Evolutionary conservation across 2,113 vertebrate species (phyloP).

Genomic region (Climacteris rufus): DNA sequence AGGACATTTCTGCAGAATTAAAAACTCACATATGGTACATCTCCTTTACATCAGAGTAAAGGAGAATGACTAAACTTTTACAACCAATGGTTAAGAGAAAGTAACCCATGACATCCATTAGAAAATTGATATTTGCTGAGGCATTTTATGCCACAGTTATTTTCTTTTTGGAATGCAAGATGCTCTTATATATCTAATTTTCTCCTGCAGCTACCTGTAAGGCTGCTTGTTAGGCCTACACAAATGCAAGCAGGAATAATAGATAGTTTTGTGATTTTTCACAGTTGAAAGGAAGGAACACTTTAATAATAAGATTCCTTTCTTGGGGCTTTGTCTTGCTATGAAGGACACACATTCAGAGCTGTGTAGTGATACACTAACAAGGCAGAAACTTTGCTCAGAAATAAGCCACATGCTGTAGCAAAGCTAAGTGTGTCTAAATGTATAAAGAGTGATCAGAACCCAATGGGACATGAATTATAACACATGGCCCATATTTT

Average conservation of each 20-base stretch:
- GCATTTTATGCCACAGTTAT: background rate
- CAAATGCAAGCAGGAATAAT: background rate
- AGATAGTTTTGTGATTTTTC: background rate
- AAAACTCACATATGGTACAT: accelerated
- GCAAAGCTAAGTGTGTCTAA: background rate
- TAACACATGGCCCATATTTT: background rate
- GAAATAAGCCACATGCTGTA: background rate
- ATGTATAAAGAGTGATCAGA: background rate
- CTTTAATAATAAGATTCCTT: background rate
- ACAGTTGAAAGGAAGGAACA: background rate
- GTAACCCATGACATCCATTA: background rate
- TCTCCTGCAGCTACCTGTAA: background rate
- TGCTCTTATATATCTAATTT: background rate
- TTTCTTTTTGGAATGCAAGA: background rate
- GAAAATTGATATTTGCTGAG: background rate
- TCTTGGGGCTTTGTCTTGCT: background rate
- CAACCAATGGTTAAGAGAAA: background rate
- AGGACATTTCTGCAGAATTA: background rate
- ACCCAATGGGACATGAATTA: background rate
- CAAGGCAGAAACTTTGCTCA: background rate
- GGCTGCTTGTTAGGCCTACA: background rate
- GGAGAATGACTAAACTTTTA: background rate
- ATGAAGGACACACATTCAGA: background rate
- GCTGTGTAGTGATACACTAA: background rate
- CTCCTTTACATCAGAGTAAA: background rate